Base-by-base conservation (phyloP, 2,888 invertebrate genomes). In the Dusona sp. region DNA sequence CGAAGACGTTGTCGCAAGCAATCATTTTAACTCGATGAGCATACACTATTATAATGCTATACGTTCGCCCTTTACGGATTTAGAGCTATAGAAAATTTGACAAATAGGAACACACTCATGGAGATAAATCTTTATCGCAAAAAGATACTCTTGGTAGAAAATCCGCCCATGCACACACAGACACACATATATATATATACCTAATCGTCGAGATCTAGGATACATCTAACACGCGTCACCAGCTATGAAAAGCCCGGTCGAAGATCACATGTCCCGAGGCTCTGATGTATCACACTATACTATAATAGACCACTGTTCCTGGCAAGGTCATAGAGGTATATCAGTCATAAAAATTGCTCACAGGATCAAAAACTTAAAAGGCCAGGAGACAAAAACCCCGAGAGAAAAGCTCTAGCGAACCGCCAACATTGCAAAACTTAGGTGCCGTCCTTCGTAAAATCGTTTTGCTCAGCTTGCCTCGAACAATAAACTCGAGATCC, bases 401-500 rank as follows among this genome's bases (percentile, higher is more conserved):
- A 19, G 42, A 8, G 61, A 61, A 51, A 29, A 22, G 1, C 8
- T 29, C 45, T 4, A 29, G 72, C 22, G 64, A 72, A 33, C 29
- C 36, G n/a, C n/a, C 57, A 22, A 36, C n/a, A 29, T 57, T 25
- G 57, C 25, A 64, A 13, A 67, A 67, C 38, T 67, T 38, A 2
- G 22, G 13, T n/a, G 9, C 22, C 38, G 38, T 38, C 13, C 25
- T 38, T 8, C 4, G 13, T 65, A 42, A 65, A 29, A 74, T 67
- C 67, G 54, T 81, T 74, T 54, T 67, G 64, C 38, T 65, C n/a
- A 13, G 45, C 29, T 79, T 79, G 42, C 13, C 45, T 22, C 29
- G 13, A 68, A 22, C 51, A 13, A 70, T 70, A 64, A 64, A 48
- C 22, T 61, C 83, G n/a, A n/a, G n/a, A 83, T 83, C 42, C 25